Evolutionary conservation across 2,888 invertebrate genomes (phyloP).

Genomic region (Yponomeuta sedellus): DNA sequence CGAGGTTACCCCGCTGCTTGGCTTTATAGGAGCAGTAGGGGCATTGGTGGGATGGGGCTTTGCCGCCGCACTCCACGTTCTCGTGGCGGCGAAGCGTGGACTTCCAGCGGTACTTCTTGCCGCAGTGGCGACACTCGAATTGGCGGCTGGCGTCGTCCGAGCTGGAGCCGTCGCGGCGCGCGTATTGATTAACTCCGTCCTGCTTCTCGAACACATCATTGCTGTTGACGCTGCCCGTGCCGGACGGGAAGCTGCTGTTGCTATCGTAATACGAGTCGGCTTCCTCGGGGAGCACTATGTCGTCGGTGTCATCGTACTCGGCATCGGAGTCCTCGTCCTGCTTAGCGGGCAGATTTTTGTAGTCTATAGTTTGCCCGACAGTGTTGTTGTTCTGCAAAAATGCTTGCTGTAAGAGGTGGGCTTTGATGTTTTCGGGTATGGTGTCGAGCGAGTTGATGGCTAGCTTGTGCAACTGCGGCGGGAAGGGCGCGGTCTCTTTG

Average conservation of each 20-base stretch:
- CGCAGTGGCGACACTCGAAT: slow-evolving; percentile 89
- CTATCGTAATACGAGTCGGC: slow-evolving; percentile 26
- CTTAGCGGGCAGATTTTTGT: slow-evolving; percentile 40
- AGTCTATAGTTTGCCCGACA: slow-evolving; percentile 40
- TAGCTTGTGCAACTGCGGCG: slow-evolving; percentile 15
- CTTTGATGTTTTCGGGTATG: slow-evolving; percentile 47
- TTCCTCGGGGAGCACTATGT: slow-evolving; percentile 69
- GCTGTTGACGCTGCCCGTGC: slow-evolving; percentile 38
- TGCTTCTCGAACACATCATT: slow-evolving; percentile 46
- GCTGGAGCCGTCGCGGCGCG: slow-evolving; percentile 44
- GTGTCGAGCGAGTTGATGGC: slow-evolving; percentile 24
- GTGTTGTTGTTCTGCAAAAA: slow-evolving; percentile 61
- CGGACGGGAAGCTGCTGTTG: slow-evolving; percentile 15
- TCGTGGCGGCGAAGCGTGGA: slow-evolving; percentile 89
- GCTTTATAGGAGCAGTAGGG: slow-evolving; percentile 87
- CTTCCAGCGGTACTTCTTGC: slow-evolving; percentile 91
- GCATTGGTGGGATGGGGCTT: slow-evolving; percentile 88
- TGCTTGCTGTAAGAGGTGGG: slow-evolving; percentile 56
- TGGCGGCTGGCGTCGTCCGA: slow-evolving; percentile 76
- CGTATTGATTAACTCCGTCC: slow-evolving; percentile 51
- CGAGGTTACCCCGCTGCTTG: slow-evolving; percentile 88
- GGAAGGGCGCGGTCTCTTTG: slow-evolving; percentile 28
- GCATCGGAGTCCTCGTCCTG: slow-evolving; percentile 71
- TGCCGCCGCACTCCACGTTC: slow-evolving; percentile 89
- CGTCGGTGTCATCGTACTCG: slow-evolving; percentile 72